Percentiles rank a stretch among this genome's conserved stretches.
Conservation (phyloP, 1,140 invertebrate genomes). For the Sycophila sp. region DNA sequence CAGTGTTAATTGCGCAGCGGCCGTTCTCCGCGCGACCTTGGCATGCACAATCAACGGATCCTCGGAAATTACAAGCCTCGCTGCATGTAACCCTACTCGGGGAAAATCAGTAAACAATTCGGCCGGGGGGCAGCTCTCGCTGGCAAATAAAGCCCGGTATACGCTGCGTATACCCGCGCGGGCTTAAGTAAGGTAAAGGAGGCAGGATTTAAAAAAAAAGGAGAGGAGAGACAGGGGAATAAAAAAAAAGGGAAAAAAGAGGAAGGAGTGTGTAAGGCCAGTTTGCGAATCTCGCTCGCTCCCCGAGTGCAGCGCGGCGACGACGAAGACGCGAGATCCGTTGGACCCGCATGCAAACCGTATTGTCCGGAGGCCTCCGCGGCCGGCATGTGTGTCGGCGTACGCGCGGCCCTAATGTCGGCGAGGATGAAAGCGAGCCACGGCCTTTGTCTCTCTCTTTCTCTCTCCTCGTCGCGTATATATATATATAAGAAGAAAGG, state of each 20-base stretch:
- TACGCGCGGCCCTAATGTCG: slow-evolving; percentile 46
- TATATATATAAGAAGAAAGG: slow-evolving; percentile 42
- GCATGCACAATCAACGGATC: too few species aligned
- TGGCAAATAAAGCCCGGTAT: too few species aligned
- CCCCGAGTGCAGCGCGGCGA: slow-evolving; percentile 48
- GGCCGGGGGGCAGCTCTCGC: too few species aligned
- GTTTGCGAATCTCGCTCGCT: slow-evolving; percentile 39
- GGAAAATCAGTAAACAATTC: too few species aligned
- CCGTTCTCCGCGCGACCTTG: too few species aligned
- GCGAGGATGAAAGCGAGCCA: slow-evolving; percentile 57
- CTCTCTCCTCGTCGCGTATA: too few species aligned
- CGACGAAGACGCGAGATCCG: slow-evolving; percentile 54
- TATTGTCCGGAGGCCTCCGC: slow-evolving; percentile 48
- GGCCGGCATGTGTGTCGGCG: slow-evolving; percentile 15
- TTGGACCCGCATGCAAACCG: slow-evolving; percentile 61
- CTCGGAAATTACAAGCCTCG: too few species aligned
- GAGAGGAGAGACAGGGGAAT: slow-evolving; percentile 5
- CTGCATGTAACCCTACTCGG: too few species aligned
- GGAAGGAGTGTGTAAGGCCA: slow-evolving; percentile 26
- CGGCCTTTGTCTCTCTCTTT: slow-evolving; percentile 51
- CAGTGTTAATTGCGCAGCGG: too few species aligned
- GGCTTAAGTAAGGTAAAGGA: not conserved
- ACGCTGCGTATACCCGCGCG: not conserved
- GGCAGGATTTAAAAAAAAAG: not conserved
- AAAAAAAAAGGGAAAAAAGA: slow-evolving; percentile 24